Percentiles rank a stretch among this genome's conserved stretches.
These are phyloP conservation scores for Galaxias olidus DNA, from an alignment of 2,797 vertebrate genomes.

Conservation along the genomic window DNA sequence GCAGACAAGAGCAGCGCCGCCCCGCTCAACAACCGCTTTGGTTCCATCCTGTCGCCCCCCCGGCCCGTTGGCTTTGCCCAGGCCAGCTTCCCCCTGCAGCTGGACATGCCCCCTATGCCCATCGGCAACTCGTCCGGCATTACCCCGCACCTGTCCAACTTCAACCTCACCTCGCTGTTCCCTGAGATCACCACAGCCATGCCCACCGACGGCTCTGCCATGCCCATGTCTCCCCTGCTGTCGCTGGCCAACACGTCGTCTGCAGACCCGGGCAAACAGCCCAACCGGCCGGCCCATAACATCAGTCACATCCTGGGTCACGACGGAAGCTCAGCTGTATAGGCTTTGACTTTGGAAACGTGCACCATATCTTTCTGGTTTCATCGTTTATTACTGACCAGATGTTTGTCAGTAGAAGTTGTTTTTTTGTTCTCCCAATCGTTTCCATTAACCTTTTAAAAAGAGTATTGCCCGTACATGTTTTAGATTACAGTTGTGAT, in stretches of 20 bases:
- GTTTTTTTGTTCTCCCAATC: no score
- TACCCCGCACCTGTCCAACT: constrained; percentile 93
- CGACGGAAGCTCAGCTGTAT: constrained; percentile 95
- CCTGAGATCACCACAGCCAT: constrained; percentile 96
- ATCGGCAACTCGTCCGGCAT: constrained; percentile 89
- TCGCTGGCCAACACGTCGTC: constrained; percentile 91
- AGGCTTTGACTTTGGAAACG: not conserved
- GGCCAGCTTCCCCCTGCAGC: constrained; percentile 93
- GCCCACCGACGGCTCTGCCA: constrained; percentile 90
- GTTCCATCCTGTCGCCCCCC: constrained; percentile 96
- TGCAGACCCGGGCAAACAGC: constrained; percentile 92
- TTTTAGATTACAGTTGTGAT: no score
- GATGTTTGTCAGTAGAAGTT: no score
- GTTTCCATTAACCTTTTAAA: no score
- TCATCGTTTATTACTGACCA: no score
- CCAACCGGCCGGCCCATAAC: constrained; percentile 97
- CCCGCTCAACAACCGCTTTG: constrained; percentile 92
- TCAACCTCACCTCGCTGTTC: constrained; percentile 96
- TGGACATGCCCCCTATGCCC: constrained; percentile 97
- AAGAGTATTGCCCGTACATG: no score
- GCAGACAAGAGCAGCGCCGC: constrained; percentile 88
- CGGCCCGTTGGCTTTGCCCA: constrained; percentile 95
- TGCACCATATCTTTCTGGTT: not conserved
- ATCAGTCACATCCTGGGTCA: constrained; percentile 99
- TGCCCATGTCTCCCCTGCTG: constrained; percentile 93